A percentile compares a stretch with the other conserved stretches of the same genome.
Evolutionary conservation across 2,888 invertebrate species (phyloP).

Genomic region (Gandaritis pyraliata): DNA sequence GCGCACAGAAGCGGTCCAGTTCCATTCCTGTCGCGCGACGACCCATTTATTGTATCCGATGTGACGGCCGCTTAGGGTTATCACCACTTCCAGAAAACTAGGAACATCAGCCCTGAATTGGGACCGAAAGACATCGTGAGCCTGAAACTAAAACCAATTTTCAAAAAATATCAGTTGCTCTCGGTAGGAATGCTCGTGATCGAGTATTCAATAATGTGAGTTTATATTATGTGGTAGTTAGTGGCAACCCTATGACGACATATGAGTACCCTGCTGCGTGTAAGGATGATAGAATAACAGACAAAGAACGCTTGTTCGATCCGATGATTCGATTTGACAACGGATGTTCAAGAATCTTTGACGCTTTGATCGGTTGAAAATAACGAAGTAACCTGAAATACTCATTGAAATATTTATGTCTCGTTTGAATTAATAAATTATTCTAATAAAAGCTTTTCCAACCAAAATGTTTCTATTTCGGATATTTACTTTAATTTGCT

Average conservation of each 20-base stretch:
- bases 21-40: slow-evolving; percentile 60
- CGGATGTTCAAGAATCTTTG: slow-evolving; percentile 23
- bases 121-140: neutral
- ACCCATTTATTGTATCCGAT: slow-evolving; percentile 53
- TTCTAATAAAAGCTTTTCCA: too few relatives aligned
- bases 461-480: neutral
- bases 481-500: neutral
- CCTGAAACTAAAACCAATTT: neutral
- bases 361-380: slow-evolving; percentile 16
- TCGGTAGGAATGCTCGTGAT: neutral
- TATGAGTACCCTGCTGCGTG: slow-evolving; percentile 21
- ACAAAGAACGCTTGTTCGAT: slow-evolving; percentile 28
- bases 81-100: neutral
- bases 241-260: slow-evolving; percentile 27
- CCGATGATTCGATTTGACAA: slow-evolving; percentile 35
- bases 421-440: too few relatives aligned
- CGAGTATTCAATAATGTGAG: neutral
- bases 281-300: slow-evolving; percentile 29
- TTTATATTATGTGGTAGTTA: neutral
- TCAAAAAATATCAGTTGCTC: neutral
- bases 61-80: slow-evolving; percentile 52
- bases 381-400: slow-evolving; percentile 14
- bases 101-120: neutral
- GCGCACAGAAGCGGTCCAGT: slow-evolving; percentile 54
- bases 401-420: neutral